Evolutionary conservation across 2,113 vertebrate genomes (phyloP), one percentile per base, ranked within the genome.

Genomic region (Ammodytes marinus): DNA sequence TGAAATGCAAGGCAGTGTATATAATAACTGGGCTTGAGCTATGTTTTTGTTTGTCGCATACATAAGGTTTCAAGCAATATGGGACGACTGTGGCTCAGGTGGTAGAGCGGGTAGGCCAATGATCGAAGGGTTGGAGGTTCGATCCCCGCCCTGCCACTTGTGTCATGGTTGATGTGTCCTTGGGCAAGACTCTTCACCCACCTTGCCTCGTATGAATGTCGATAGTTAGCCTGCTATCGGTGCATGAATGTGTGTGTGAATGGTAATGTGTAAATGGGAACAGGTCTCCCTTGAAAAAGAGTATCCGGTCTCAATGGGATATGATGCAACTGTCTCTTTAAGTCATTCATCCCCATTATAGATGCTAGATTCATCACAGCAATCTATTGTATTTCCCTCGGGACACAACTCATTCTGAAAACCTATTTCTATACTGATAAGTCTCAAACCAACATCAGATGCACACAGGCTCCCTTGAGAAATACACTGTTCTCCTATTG

Each of bases 371-470:
- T 70, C 63, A 75, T 83, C 61, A 79, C 27, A 55, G 69, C 50
- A 78, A 80, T 85, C 37, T 81, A 76, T 35, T 66, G 80, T 77
- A 75, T 88, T 90, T 79, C 77, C 73, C 75, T 1, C 0, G 73
- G 49, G 83, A 47, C 35, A n/a, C 53, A 79, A 73, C 35, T 2
- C 52, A 77, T 70, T 78, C 55, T 85, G 58, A 83, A 86, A 84
- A 64, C 46, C 85, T 37, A 61, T 84, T 85, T 57, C 27, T 60
- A 85, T n/a, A 2, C 57, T 40, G 66, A 86, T 69, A 19, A 27
- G 67, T 74, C 77, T 74, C 40, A 68, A 72, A 52, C 49, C 27
- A 68, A 85, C 82, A 85, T 76, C 85, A 57, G 78, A 75, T 70
- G 73, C 65, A 59, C 74, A 27, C 63, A 0, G 43, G 61, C 53